Evolutionary conservation across 2,113 vertebrate species (phyloP).

Genomic region (Piprites chloris): DNA sequence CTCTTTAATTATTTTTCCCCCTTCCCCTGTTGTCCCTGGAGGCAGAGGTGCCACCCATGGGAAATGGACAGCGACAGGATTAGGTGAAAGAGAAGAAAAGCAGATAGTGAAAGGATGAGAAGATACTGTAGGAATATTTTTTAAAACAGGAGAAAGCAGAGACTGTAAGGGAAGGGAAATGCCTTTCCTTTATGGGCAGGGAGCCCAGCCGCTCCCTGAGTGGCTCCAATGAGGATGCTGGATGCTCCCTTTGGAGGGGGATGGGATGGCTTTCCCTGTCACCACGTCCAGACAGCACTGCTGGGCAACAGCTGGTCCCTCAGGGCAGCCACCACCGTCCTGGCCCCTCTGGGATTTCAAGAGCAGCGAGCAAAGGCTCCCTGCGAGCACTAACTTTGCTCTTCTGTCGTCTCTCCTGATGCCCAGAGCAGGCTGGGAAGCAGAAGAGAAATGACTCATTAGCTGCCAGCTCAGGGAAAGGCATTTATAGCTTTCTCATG

Average conservation of each 20-base stretch:
- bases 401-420: background rate
- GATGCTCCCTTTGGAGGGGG: background rate
- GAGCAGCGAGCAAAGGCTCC: background rate
- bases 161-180: background rate
- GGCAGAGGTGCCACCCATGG: accelerated
- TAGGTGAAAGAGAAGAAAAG: background rate
- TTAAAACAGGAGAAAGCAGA: background rate
- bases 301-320: background rate
- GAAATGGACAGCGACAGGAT: background rate
- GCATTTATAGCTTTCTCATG: background rate
- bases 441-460: slow-evolving; percentile 44
- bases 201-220: background rate
- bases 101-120: background rate
- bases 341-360: background rate
- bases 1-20: background rate
- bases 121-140: background rate
- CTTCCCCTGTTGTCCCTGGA: background rate
- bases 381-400: background rate
- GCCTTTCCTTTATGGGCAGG: background rate
- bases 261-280: background rate
- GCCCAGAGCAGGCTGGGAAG: background rate
- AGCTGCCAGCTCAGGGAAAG: slow-evolving; percentile 38
- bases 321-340: background rate
- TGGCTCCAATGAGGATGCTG: background rate
- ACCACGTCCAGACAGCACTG: background rate